Percentiles rank a stretch among this genome's conserved stretches.
Conservation (phyloP, 23 tunicate species). For the Phallusia fumigata region DNA sequence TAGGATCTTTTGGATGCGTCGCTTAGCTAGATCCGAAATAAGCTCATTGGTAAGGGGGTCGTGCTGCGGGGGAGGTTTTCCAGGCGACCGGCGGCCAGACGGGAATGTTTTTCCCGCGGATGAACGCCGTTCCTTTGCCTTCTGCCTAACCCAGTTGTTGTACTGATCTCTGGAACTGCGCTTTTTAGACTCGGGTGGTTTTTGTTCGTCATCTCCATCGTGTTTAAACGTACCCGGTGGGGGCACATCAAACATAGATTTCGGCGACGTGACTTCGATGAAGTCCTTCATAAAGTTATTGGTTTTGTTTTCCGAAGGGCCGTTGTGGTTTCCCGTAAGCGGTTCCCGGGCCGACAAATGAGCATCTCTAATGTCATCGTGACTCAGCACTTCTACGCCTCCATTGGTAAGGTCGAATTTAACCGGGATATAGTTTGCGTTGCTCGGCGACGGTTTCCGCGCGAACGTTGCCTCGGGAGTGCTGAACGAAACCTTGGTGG, state of each 20-base stretch:
- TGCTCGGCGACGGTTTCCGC: background rate
- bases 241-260: constrained; percentile 55
- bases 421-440: constrained; percentile 37
- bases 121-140: background rate
- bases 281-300: constrained; percentile 32
- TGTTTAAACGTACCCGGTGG: constrained; percentile 24
- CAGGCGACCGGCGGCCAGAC: constrained; percentile 10
- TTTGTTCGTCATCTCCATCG: background rate
- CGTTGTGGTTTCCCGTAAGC: constrained; percentile 7
- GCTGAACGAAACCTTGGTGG: constrained; percentile 52
- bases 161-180: constrained; percentile 37
- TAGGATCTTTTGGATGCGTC: constrained; percentile 67
- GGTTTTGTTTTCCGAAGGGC: background rate
- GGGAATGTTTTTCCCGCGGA: constrained; percentile 34
- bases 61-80: constrained; percentile 44
- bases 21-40: constrained; percentile 67
- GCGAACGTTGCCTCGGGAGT: constrained; percentile 29
- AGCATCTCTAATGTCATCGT: background rate
- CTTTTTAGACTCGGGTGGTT: background rate
- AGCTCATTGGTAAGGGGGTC: constrained; percentile 71
- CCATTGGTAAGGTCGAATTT: constrained; percentile 47
- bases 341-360: constrained; percentile 56
- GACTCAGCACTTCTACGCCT: constrained; percentile 36
- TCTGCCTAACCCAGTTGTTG: constrained; percentile 61
- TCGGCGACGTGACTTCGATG: constrained; percentile 19